These are phyloP conservation scores for Lota lota DNA, from an alignment of 2,113 vertebrate species.

Conservation along the genomic window DNA sequence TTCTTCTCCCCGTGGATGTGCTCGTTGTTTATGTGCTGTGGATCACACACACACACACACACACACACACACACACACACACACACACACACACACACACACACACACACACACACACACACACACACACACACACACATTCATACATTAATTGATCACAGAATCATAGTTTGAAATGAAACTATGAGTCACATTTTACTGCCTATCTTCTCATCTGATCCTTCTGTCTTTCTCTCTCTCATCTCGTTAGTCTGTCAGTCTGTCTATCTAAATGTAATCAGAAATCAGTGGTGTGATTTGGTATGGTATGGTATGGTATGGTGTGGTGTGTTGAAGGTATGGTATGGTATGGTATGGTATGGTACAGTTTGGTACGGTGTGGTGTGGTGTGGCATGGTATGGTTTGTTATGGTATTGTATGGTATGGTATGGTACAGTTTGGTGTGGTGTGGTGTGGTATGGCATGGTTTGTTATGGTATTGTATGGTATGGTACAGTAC, in stretches of 20 bases:
- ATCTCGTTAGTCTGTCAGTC: neutral
- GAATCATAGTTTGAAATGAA: no score
- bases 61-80: neutral
- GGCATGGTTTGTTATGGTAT: neutral
- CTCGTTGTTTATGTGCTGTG: conserved; percentile 96
- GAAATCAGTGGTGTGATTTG: no score
- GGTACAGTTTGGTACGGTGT: no score
- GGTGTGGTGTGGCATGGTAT: no score
- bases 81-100: neutral
- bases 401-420: no score
- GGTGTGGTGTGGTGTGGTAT: no score
- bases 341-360: no score
- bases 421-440: no score
- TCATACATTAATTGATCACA: neutral
- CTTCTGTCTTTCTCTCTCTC: neutral
- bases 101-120: neutral
- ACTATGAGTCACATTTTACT: neutral
- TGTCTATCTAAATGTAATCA: no score
- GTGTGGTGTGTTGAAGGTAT: no score
- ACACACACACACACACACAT: neutral
- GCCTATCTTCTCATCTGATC: neutral
- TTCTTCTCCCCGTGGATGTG: conserved; percentile 98
- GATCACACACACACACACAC: neutral
- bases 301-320: no score
- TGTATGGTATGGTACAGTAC: no score